Base-by-base conservation (phyloP, 92 coral and sea anemone genomes). In the Umimayanthus kanabou region DNA sequence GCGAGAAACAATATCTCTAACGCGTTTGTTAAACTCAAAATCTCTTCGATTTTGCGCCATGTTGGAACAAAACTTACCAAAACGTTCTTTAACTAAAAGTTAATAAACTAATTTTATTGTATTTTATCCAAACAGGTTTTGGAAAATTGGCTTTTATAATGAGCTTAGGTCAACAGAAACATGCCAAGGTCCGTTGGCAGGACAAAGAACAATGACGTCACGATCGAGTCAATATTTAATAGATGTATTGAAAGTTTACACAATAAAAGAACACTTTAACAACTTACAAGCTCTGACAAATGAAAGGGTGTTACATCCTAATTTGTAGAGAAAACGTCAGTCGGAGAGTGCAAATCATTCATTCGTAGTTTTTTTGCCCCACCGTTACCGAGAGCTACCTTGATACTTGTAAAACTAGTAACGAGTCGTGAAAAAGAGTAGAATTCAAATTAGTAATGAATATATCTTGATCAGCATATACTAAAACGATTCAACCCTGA, bases 11-110 rank as follows among this genome's bases (percentile, higher is more conserved):
- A 89, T 76, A 84, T 95, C 95, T 43, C 98, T 87, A 39, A 95
- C 91, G 23, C 98, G 92, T 77, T 93, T 95, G 80, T 95, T 95
- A 49, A 95, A 95, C 49, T 95, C 94, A 20, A 88, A 64, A 43
- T 88, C 87, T 71, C 88, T 91, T 86, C 90, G 80, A 81, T 71
- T 89, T 23, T 85, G 88, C 61, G 94, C 90, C 94, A 92, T 92
- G 49, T 23, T 11, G 50, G 43, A 25, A 6, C 23, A 33, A 37
- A 47, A 64, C 33, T 2, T 58, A 64, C 57, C 39, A 28, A 53
- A 53, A 61, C 8, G 6, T 23, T 42, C 33, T 81, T 20, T 9
- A 23, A 11, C 74, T 16, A n/a, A 81, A 23, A 2, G 40, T 55
- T 20, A 53, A 49, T 16, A 65, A 30, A 67, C 65, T 82, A 39